A percentile compares a stretch with the other conserved stretches of the same genome.
Evolutionary conservation across 2,113 vertebrate species (phyloP).

Genomic region (Chunga burmeisteri): DNA sequence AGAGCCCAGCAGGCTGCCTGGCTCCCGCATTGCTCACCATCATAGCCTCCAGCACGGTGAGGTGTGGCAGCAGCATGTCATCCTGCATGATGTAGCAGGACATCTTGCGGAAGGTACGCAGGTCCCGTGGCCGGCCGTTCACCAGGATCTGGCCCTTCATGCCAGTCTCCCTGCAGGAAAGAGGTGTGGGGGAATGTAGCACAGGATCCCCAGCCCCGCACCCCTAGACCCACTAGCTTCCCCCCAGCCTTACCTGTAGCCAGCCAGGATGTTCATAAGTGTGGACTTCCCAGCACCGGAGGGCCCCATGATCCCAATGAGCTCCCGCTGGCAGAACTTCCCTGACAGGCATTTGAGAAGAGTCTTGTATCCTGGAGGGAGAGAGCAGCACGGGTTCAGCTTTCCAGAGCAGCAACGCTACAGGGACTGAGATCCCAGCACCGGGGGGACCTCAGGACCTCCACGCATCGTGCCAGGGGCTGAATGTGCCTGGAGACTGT

Average conservation of each 20-base stretch:
- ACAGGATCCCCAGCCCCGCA: neutral
- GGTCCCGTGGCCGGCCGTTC: conserved; percentile 87
- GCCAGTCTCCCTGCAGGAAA: conserved; percentile 84
- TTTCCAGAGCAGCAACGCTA: neutral
- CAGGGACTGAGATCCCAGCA: fast-evolving
- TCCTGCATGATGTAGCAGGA: conserved; percentile 99
- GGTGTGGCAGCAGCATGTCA: conserved; percentile 94
- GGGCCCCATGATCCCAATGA: conserved; percentile 98
- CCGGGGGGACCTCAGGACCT: neutral
- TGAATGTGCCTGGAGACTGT: neutral
- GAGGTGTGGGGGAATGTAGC: fast-evolving
- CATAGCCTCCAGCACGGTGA: conserved; percentile 93
- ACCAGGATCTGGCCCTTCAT: conserved; percentile 98
- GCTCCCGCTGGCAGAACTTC: conserved; percentile 91
- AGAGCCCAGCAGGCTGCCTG: neutral
- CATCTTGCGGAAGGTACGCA: conserved; percentile 98
- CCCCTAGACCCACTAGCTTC: fast-evolving
- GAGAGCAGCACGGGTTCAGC: neutral
- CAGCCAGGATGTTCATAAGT: conserved; percentile 96
- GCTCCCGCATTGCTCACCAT: conserved; percentile 78
- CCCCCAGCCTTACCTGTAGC: conserved; percentile 86
- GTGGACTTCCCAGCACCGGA: conserved; percentile 97
- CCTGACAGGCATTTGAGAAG: conserved; percentile 97
- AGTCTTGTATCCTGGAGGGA: conserved; percentile 89
- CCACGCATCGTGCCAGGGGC: fast-evolving